Percentiles rank a stretch among this genome's conserved stretches.
phyloP scores from a whole-genome alignment of 2,888 invertebrate genomes.

The Ormia ochracea region DNA sequence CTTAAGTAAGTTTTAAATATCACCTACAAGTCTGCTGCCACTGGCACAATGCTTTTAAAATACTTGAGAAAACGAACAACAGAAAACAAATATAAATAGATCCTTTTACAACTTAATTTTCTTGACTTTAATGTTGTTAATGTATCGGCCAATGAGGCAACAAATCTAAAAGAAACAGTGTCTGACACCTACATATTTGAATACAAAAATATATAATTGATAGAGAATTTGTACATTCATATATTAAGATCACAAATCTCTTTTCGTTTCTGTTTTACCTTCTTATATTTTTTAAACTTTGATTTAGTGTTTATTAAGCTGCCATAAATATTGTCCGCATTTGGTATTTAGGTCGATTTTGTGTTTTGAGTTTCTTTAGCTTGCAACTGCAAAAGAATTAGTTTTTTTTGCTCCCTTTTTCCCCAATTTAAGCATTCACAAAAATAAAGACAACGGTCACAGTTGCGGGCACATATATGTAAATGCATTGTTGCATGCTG shows the following conservation, averaged over 20 bases:
- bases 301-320: constrained; percentile 38
- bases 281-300: constrained; percentile 9
- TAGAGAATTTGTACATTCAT: constrained; percentile 31
- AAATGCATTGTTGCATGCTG: constrained; percentile 23
- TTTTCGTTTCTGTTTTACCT: background rate
- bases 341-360: constrained; percentile 53
- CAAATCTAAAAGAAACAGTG: background rate
- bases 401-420: constrained; percentile 16
- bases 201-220: constrained; percentile 23
- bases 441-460: background rate
- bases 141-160: background rate
- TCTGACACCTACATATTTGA: constrained; percentile 40
- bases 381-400: background rate
- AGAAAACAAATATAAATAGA: constrained; percentile 11
- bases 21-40: constrained; percentile 55
- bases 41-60: constrained; percentile 34
- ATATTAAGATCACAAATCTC: constrained; percentile 44
- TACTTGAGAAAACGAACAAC: constrained; percentile 8
- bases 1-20: constrained; percentile 61
- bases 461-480: background rate
- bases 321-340: constrained; percentile 51
- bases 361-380: background rate
- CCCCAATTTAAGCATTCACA: background rate
- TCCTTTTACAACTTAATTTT: constrained; percentile 62
- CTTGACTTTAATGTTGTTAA: constrained; percentile 19